Evolutionary conservation across 2,113 vertebrate genomes (phyloP).

Genomic region (Cephalopterus ornatus): DNA sequence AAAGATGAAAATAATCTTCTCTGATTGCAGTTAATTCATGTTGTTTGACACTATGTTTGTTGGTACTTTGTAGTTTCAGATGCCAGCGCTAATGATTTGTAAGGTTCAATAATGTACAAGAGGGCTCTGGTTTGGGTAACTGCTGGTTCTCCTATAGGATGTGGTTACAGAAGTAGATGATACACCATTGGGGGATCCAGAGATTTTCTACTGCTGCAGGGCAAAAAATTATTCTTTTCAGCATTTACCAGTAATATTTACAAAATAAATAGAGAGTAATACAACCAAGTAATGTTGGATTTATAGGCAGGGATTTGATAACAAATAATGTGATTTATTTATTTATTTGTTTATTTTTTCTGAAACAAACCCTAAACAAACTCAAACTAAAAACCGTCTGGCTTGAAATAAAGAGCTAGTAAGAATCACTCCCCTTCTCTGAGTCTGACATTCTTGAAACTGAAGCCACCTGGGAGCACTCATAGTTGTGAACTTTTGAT

Average conservation of each 20-base stretch:
- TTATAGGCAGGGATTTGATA: neutral
- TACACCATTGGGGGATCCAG: neutral
- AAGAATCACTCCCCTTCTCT: neutral
- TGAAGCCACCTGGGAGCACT: neutral
- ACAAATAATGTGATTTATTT: no score
- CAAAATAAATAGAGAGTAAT: neutral
- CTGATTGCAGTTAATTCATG: neutral
- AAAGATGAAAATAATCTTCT: neutral
- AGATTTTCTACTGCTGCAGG: neutral
- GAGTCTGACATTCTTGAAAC: neutral
- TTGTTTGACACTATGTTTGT: neutral
- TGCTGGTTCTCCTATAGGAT: neutral
- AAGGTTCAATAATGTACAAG: neutral
- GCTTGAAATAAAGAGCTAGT: neutral
- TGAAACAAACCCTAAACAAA: neutral
- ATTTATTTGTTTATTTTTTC: no score
- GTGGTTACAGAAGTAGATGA: neutral
- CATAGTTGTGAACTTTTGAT: neutral
- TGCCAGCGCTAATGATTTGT: neutral
- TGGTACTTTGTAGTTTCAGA: neutral
- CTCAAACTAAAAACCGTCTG: neutral
- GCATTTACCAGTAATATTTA: neutral
- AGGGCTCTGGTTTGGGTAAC: neutral
- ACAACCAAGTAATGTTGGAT: neutral
- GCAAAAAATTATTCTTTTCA: neutral